Base-by-base conservation (phyloP, 1,140 invertebrate genomes). In the Drosophila miranda region DNA sequence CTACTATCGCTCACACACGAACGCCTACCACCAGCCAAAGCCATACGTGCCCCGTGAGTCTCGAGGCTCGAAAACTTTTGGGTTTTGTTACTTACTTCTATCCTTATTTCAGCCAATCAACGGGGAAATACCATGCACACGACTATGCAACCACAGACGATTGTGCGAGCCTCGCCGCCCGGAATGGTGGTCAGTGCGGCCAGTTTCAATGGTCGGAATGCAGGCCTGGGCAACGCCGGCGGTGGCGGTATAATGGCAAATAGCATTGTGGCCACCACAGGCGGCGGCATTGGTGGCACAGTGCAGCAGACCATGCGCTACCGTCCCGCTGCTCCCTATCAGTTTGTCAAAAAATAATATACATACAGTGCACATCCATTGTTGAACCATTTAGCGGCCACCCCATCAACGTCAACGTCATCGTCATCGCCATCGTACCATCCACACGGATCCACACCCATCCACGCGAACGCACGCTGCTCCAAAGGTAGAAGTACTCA, bases 331-430 rank as follows among this genome's bases (percentile, higher is more conserved):
- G 83, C 76, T 50, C 74, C 89, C 23, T 90, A 90, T 75, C 84
- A 90, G 67, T 89, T 84, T 77, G 79, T 89, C 51, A 90, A 90
- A 71, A 90, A 90, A 90, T 90, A 90, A 90, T 90, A 86, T 63
- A 84, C 74, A 86, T 71, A 73, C 71, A 67, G 59, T 72, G 75
- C 75, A 68, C 78, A 54, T 38, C 59, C 76, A 72, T 82, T 82
- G 75, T 87, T 81, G 60, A 87, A 80, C 74, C 64, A 78, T 67
- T 70, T 72, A 53, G 68, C 69, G 61, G 48, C 60, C 30, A 44
- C 62, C 59, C 38, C 53, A 46, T 53, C 44, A 76, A 45, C 54
- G 16, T 53, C 44, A 76, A 45, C 19, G 42, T 46, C 57, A 63
- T 79, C 60, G 41, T 45, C 75, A 60, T 45, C 19, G 23, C 23